These are phyloP conservation scores for Dryas iulia DNA, from an alignment of 1,140 invertebrate genomes.

Conservation along the genomic window DNA sequence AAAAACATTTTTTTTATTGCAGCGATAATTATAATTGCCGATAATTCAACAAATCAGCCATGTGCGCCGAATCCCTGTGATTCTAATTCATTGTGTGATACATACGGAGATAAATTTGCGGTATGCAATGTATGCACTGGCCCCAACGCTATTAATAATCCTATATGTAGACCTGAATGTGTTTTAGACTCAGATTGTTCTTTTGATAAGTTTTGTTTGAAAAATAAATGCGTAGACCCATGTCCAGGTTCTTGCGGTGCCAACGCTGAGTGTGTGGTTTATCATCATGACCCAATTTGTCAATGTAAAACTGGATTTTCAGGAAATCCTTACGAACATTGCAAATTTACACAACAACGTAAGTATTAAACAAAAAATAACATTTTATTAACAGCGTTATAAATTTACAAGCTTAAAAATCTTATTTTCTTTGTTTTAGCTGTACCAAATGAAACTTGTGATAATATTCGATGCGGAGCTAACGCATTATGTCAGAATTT, in stretches of 20 bases:
- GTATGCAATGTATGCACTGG: constrained; percentile 89
- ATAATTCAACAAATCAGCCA: constrained; percentile 83
- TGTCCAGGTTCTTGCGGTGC: constrained; percentile 91
- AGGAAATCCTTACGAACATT: constrained; percentile 92
- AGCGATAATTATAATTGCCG: constrained; percentile 76
- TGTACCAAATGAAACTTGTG: constrained; percentile 83
- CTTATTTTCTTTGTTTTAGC: constrained; percentile 60
- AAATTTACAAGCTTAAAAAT: no score
- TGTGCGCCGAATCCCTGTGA: constrained; percentile 90
- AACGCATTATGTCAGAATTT: constrained; percentile 87
- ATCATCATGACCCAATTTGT: constrained; percentile 89
- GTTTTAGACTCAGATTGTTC: constrained; percentile 88
- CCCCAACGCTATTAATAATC: constrained; percentile 84
- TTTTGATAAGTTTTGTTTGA: constrained; percentile 88
- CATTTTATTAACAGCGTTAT: no score
- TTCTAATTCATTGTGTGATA: constrained; percentile 84
- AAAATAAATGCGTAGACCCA: constrained; percentile 88
- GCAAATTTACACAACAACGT: constrained; percentile 78
- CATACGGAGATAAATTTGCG: constrained; percentile 86
- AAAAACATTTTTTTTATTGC: constrained; percentile 44
- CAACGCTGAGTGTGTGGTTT: constrained; percentile 88
- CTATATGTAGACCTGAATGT: constrained; percentile 88
- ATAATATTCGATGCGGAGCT: constrained; percentile 85
- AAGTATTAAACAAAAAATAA: no score
- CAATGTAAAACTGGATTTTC: constrained; percentile 85